Conservation (phyloP, 1,140 invertebrate genomes). For the Hycleus cichorii region DNA sequence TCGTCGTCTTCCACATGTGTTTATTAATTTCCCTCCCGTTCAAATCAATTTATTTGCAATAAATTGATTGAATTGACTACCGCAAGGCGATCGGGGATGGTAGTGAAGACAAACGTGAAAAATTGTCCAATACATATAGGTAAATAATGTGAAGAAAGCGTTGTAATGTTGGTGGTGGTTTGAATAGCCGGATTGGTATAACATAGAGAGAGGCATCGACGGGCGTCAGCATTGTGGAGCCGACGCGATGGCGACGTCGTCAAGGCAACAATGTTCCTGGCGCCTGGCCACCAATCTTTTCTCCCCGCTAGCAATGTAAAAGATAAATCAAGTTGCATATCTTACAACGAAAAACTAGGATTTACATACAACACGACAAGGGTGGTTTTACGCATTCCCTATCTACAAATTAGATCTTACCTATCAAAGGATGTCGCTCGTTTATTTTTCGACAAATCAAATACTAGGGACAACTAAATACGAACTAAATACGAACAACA, state of each 20-base stretch:
- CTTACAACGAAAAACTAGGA: conserved; percentile 31
- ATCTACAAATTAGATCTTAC: conserved; percentile 22
- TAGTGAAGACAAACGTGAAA: conserved; percentile 4
- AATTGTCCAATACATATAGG: not conserved
- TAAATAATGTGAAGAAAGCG: conserved; percentile 11
- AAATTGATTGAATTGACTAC: no score
- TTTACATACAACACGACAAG: conserved; percentile 30
- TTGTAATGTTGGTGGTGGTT: conserved; percentile 1
- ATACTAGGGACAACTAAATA: not conserved
- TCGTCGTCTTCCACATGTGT: no score
- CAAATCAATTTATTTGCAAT: no score
- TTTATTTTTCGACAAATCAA: not conserved
- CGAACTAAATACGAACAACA: not conserved
- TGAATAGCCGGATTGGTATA: no score
- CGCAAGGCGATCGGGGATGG: no score
- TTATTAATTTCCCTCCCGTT: no score
- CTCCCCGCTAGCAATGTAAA: conserved; percentile 22
- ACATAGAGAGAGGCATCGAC: not conserved
- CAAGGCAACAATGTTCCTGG: conserved; percentile 30
- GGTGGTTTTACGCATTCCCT: conserved; percentile 20
- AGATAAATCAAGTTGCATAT: conserved; percentile 35
- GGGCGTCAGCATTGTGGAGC: conserved; percentile 10
- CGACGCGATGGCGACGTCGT: conserved; percentile 31
- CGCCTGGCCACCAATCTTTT: conserved; percentile 28
- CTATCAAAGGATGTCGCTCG: not conserved